These are phyloP conservation scores for Dynastes maya DNA, from an alignment of 2,888 invertebrate genomes.

Conservation along the genomic window DNA sequence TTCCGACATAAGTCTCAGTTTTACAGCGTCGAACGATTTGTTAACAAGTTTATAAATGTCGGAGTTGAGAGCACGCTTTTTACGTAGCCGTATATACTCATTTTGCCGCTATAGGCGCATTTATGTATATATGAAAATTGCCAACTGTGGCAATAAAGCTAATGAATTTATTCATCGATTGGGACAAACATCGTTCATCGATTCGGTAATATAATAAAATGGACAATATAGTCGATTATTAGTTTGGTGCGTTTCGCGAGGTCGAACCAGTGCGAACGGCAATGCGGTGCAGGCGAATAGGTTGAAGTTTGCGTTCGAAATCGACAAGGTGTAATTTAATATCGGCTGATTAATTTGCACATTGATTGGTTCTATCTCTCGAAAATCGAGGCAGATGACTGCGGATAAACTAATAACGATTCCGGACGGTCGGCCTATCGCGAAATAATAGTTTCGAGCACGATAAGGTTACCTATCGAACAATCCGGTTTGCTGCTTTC, in stretches of 20 bases:
- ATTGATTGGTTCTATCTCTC: slow-evolving; percentile 47
- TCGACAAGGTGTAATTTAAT: slow-evolving; percentile 48
- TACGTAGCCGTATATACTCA: too few species aligned
- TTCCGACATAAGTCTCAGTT: too few species aligned
- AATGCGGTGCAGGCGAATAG: not conserved
- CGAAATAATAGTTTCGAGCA: too few species aligned
- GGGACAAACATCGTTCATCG: slow-evolving; percentile 25
- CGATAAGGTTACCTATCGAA: too few species aligned
- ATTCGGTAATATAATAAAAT: slow-evolving; percentile 21
- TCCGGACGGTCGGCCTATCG: not conserved
- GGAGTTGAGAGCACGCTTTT: too few species aligned
- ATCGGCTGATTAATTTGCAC: slow-evolving; percentile 51
- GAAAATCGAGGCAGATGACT: slow-evolving; percentile 33
- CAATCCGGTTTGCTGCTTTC: too few species aligned
- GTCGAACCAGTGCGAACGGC: not conserved
- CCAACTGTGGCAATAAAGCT: slow-evolving; percentile 7
- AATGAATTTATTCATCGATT: slow-evolving; percentile 32
- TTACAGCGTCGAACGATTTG: too few species aligned
- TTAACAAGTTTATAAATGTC: too few species aligned
- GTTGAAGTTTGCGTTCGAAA: not conserved
- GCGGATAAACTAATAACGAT: slow-evolving; percentile 47
- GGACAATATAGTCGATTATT: not conserved
- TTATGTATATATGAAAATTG: too few species aligned
- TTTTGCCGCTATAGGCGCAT: too few species aligned
- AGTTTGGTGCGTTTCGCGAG: not conserved